Conservation (phyloP, 2,113 vertebrate genomes). For the Protobothrops flavoviridis region DNA sequence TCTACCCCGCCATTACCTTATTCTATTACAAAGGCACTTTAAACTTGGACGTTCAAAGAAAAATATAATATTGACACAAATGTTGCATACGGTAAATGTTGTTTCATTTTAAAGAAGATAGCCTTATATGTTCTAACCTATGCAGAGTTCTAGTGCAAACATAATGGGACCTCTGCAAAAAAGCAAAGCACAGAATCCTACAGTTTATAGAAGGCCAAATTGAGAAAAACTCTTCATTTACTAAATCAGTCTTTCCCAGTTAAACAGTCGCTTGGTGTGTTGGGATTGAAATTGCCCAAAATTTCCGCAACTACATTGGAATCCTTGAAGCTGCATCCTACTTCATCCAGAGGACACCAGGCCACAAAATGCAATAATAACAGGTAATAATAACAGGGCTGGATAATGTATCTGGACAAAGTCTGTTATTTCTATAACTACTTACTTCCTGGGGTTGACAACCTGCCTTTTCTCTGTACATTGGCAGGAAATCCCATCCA, state of each 20-base stretch:
- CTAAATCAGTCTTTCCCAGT: background rate
- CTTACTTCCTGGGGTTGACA: background rate
- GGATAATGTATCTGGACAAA: background rate
- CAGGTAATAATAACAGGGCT: background rate
- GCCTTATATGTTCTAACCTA: background rate
- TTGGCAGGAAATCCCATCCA: background rate
- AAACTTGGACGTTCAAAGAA: background rate
- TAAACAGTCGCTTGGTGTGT: background rate
- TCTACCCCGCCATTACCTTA: background rate
- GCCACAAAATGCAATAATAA: background rate
- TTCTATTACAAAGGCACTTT: background rate
- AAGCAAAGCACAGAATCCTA: background rate
- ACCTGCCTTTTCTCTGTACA: background rate
- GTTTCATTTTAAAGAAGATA: constrained; percentile 14
- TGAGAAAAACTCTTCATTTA: background rate
- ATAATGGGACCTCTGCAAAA: background rate
- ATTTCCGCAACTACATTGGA: background rate
- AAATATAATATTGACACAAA: background rate
- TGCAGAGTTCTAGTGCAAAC: background rate
- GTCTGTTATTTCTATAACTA: background rate
- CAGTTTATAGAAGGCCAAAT: background rate
- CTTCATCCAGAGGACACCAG: background rate
- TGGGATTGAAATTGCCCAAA: background rate
- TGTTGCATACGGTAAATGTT: background rate
- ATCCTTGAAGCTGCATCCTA: background rate